Base-by-base conservation (phyloP, 2,888 invertebrate genomes). In the Tuta absoluta region DNA sequence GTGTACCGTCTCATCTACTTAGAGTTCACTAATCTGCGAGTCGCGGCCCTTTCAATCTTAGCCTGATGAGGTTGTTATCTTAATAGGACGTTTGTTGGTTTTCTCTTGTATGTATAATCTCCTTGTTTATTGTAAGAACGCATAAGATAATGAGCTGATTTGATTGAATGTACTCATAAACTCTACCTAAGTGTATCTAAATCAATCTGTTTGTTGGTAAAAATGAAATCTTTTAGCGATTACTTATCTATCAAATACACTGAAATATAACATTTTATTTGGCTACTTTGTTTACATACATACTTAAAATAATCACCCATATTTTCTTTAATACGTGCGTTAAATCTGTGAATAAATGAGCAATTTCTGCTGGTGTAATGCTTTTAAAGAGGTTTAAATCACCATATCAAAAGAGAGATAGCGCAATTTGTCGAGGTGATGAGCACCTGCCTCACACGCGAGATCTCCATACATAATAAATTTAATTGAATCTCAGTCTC, bases 391-490 rank as follows among this genome's bases (percentile, higher is more conserved):
- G 74, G 75, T 61, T 49, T 63, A 66, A 82, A 79, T 76, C 76
- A 78, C 73, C 75, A 72, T 72, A 71, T 75, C 71, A 66, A 68
- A 72, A 75, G 75, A 74, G 77, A 80, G 75, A 77, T 76, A 77
- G 72, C 78, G 76, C 81, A 89, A 89, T 87, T 89, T 85, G 87
- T 82, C 82, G 85, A 84, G 73, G 78, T 82, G 82, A 85, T 82
- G 87, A 88, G 83, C 87, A 85, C 85, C 85, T 84, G 85, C 84
- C 85, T 86, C 85, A 80, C 81, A 84, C 84, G 76, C 77, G 76
- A 82, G 87, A 90, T 90, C 87, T 90, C 86, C 91, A 91, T 91
- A 91, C 91, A 91, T 91, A 91, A 90, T 89, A 89, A 89, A 91
- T 89, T 89, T 90, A 90, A 91, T 91, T 89, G 90, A 90, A 91